phyloP scores from a whole-genome alignment of 1,140 invertebrate species.

The Drosophila elegans region DNA sequence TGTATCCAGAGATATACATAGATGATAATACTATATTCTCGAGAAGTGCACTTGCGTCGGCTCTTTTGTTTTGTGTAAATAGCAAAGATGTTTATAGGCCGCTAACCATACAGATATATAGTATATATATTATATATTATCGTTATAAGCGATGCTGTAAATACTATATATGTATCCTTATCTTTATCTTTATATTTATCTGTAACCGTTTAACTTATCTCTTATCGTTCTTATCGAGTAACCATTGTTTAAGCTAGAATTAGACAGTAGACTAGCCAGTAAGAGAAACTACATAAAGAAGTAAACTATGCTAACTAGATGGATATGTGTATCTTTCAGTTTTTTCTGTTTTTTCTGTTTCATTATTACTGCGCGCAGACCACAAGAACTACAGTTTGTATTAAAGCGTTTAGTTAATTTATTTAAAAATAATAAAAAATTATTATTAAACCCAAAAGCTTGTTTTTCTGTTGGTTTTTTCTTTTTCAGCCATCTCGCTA shows the following conservation, averaged over 20 bases:
- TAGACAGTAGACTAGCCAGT: constrained; percentile 29
- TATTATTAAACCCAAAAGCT: constrained; percentile 69
- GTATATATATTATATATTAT: constrained; percentile 55
- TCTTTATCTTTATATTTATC: constrained; percentile 16
- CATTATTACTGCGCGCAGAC: constrained; percentile 49
- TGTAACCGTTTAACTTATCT: constrained; percentile 57
- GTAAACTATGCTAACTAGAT: constrained; percentile 21
- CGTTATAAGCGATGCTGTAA: constrained; percentile 63
- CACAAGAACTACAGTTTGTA: constrained; percentile 69
- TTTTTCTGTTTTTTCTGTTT: constrained; percentile 45
- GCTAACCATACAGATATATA: constrained; percentile 48
- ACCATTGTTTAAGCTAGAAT: constrained; percentile 42
- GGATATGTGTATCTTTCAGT: constrained; percentile 29
- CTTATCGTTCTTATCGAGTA: constrained; percentile 52
- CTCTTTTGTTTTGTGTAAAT: constrained; percentile 52
- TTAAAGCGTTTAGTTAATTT: constrained; percentile 78
- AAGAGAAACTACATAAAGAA: constrained; percentile 6
- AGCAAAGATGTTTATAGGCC: constrained; percentile 45
- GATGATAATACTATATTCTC: not conserved
- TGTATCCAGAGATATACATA: constrained; percentile 12
- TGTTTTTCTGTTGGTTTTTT: constrained; percentile 20
- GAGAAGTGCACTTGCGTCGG: constrained; percentile 26
- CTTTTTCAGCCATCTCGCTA: not conserved
- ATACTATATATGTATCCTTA: constrained; percentile 58
- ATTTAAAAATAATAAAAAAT: constrained; percentile 80